phyloP scores from a whole-genome alignment of 2,797 vertebrate genomes.

The Sebastes taczanowskii region DNA sequence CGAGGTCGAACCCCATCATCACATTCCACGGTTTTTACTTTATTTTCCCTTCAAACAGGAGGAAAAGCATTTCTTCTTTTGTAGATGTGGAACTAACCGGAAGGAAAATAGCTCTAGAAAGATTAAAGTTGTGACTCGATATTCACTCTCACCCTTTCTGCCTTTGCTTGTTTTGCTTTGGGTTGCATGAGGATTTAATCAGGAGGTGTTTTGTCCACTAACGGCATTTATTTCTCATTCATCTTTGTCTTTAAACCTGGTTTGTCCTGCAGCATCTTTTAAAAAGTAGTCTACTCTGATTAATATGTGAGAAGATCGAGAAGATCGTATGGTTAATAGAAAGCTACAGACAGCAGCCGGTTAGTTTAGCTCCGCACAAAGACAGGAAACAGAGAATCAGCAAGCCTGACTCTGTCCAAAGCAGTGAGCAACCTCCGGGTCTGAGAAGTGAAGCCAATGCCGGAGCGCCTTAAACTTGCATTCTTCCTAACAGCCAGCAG shows the following conservation, averaged over 20 bases:
- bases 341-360: not conserved
- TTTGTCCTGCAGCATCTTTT: constrained; percentile 3
- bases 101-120: not conserved
- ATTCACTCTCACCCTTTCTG: not conserved
- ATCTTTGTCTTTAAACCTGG: not conserved
- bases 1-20: constrained; percentile 2
- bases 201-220: constrained; percentile 1
- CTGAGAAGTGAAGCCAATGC: too few relatives aligned
- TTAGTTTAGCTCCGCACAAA: not conserved
- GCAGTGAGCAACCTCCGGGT: rapidly evolving
- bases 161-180: not conserved
- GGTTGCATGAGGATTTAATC: constrained; percentile 20
- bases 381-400: not conserved
- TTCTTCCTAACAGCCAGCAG: too few relatives aligned
- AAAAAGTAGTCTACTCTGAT: not conserved
- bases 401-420: not conserved
- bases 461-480: too few relatives aligned
- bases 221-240: constrained; percentile 17
- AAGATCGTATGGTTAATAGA: not conserved
- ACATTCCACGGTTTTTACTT: not conserved
- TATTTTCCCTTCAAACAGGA: not conserved
- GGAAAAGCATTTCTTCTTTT: not conserved
- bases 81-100: not conserved
- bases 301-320: not conserved
- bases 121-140: constrained; percentile 9